These are phyloP conservation scores for Meleagris gallopavo DNA, from an alignment of 2,113 vertebrate species.

Conservation along the genomic window DNA sequence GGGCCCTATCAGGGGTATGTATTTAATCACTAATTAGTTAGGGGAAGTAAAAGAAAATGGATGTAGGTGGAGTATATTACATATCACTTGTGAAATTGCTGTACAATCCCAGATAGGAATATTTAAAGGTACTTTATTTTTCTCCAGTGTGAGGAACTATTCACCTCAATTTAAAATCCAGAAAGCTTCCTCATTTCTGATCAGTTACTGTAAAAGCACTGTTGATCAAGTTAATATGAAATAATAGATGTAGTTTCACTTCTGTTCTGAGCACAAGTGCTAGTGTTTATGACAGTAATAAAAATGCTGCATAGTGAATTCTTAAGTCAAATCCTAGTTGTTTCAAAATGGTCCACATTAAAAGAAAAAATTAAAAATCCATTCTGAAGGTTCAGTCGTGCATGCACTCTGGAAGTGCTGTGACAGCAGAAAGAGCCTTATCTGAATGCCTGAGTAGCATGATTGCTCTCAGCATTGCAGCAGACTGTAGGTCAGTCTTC, in stretches of 20 bases:
- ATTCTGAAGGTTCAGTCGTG: too few species aligned
- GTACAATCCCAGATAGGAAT: not conserved
- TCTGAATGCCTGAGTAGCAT: constrained; percentile 18
- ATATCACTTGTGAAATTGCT: fast-evolving
- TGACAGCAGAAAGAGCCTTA: constrained; percentile 39
- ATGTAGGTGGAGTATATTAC: not conserved
- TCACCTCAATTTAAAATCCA: not conserved
- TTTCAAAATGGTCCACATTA: not conserved
- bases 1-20: not conserved
- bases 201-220: not conserved
- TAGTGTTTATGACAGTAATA: not conserved
- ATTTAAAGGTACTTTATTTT: not conserved
- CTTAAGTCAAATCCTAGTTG: not conserved
- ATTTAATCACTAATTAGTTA: not conserved
- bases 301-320: not conserved
- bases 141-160: not conserved
- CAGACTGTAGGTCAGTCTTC: constrained; percentile 14
- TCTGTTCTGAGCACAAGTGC: not conserved
- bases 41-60: not conserved
- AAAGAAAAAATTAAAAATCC: not conserved
- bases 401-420: constrained; percentile 28
- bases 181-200: not conserved
- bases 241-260: not conserved
- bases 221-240: not conserved
- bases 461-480: constrained; percentile 50